Evolutionary conservation across 2,113 vertebrate species (phyloP).

Genomic region (Tichodroma muraria): DNA sequence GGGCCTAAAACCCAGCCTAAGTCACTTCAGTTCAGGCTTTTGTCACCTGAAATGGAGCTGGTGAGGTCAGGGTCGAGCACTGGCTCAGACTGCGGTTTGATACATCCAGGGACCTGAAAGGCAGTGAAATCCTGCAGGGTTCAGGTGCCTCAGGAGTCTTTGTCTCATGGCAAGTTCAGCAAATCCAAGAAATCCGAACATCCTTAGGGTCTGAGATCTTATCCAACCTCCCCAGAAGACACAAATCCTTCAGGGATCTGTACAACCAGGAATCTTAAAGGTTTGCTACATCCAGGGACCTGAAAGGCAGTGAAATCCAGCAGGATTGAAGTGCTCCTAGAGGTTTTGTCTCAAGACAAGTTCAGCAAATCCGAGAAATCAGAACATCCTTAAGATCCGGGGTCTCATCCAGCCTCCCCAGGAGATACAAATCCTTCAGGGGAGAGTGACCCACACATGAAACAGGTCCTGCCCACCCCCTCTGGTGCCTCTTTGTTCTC

Average conservation of each 20-base stretch:
- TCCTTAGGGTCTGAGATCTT: no score
- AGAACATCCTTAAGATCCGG: not conserved
- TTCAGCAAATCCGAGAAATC: not conserved
- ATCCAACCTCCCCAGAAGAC: no score
- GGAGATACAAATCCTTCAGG: not conserved
- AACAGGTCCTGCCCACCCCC: not conserved
- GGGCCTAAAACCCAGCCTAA: not conserved
- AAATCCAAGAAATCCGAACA: no score
- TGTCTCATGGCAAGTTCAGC: not conserved
- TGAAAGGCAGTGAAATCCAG: not conserved
- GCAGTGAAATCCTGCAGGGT: not conserved
- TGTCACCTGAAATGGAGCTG: not conserved
- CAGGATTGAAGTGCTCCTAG: not conserved
- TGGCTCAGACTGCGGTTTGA: not conserved
- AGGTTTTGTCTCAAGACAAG: not conserved
- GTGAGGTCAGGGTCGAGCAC: not conserved
- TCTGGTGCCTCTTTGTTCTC: not conserved
- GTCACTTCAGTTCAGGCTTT: not conserved
- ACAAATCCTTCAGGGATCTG: not conserved
- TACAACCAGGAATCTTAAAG: not conserved
- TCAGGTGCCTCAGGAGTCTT: not conserved
- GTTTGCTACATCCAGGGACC: not conserved
- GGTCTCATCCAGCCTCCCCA: accelerated
- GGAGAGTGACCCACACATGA: not conserved
- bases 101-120: not conserved